Evolutionary conservation across 2,797 vertebrate species (phyloP), one percentile per base, ranked within the genome.

Genomic region (Chloroceryle amazona): DNA sequence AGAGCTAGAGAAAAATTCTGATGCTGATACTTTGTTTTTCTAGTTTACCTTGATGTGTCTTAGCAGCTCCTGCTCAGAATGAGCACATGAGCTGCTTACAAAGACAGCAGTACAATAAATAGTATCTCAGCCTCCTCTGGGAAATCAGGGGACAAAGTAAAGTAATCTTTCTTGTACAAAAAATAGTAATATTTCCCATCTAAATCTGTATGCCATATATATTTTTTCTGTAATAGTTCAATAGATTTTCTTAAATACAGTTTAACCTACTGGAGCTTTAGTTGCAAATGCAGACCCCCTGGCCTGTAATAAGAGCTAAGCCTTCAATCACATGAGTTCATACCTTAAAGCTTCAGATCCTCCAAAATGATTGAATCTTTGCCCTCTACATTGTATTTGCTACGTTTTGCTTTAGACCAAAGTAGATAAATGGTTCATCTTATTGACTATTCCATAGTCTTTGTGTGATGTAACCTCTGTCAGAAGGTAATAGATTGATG

Each of bases 381-480:
- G 47, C 71, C 41, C 58, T 74, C 16, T 75, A n/a, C 13, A 21
- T 54, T n/a, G 16, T 51, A 75, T 93, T 94, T 85, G 55, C 51
- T 72, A 31, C 11, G 35, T 63, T 93, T 91, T 78, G 39, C 28
- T 93, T 92, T 76, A 89, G 57, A 87, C 37, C 16, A 94, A 81
- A 83, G 25, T 52, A 96, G 96, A 93, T 71, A 96, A 93, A 94
- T 95, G 9, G 31, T 92, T 94, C 55, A 28, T 91, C 82, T 79
- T 89, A 71, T 37, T 89, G 79, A 93, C 51, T 87, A 74, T 89
- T 95, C 67, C 66, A 83, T 9, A 9, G 49, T 78, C 81, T 86
- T 93, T 51, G 60, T 68, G 80, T 96, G 94, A 96, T 93, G 89
- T 75, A 96, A 95, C 65, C 82, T 91, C 65, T 95, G 89, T 89